Conservation (phyloP, 2,888 invertebrate species). For the Eupithecia insigniata region DNA sequence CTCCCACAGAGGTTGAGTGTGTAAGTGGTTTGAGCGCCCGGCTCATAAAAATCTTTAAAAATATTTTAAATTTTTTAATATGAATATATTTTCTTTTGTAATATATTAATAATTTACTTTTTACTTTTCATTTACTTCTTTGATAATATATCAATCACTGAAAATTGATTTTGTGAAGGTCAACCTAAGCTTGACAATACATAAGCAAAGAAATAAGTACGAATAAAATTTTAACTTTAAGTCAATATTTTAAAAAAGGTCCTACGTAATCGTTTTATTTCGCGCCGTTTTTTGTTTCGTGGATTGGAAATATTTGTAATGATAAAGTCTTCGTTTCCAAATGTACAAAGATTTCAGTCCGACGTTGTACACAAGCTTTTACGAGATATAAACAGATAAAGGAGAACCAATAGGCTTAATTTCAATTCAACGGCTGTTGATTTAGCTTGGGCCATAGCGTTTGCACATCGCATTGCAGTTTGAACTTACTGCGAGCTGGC, state of each 20-base stretch:
- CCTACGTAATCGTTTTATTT: background rate
- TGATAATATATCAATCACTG: no score
- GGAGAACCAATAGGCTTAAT: conserved; percentile 10
- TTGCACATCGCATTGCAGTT: conserved; percentile 40
- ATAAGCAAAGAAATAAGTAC: background rate
- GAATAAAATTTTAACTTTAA: no score
- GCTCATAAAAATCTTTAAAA: no score
- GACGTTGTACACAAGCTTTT: background rate
- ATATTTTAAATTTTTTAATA: no score
- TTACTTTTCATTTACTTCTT: no score
- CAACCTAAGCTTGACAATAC: background rate
- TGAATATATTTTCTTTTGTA: no score
- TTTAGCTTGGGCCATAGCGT: conserved; percentile 3
- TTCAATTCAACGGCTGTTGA: conserved; percentile 10
- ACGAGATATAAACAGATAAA: background rate
- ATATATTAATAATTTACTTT: no score
- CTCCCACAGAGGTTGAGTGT: background rate
- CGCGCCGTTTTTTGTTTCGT: background rate
- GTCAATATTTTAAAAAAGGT: no score
- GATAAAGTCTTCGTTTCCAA: background rate
- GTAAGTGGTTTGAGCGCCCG: no score
- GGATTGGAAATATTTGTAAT: background rate
- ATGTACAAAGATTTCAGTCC: background rate
- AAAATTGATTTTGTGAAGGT: no score
- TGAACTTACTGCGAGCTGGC: conserved; percentile 50